A percentile compares a stretch with the other conserved stretches of the same genome.
These are phyloP conservation scores for Phalloptychus januarius DNA, from an alignment of 2,797 vertebrate species.

Conservation along the genomic window DNA sequence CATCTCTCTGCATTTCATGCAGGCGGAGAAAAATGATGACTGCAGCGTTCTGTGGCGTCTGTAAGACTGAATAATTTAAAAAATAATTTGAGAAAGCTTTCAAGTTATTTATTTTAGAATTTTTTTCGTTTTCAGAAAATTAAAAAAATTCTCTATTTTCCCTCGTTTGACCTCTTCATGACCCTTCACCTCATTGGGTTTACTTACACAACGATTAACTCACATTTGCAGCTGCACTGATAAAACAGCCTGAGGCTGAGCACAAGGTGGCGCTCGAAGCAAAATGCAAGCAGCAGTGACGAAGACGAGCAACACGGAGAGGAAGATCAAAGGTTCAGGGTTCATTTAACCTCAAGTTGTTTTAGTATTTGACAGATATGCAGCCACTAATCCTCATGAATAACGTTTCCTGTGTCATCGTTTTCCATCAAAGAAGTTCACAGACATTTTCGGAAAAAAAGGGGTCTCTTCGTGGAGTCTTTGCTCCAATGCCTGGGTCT, in stretches of 20 bases:
- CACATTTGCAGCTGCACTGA: constrained; percentile 46
- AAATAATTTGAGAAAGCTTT: background rate
- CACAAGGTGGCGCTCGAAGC: constrained; percentile 44
- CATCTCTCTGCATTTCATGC: background rate
- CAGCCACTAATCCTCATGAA: constrained; percentile 19
- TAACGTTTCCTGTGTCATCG: constrained; percentile 28
- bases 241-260: constrained; percentile 51
- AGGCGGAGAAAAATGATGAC: background rate
- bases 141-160: constrained; percentile 13
- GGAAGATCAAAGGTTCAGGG: constrained; percentile 48
- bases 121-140: no score
- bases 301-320: constrained; percentile 9
- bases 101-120: background rate
- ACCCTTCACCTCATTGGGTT: constrained; percentile 4
- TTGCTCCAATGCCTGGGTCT: constrained; percentile 5
- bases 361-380: constrained; percentile 37
- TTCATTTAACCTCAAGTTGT: constrained; percentile 54
- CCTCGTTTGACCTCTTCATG: constrained; percentile 37
- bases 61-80: background rate
- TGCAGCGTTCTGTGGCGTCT: background rate
- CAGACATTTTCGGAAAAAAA: constrained; percentile 13
- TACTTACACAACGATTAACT: constrained; percentile 42
- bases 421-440: constrained; percentile 13
- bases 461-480: constrained; percentile 3
- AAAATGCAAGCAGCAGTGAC: constrained; percentile 29